Base-by-base conservation (phyloP, 2,888 invertebrate genomes). In the Neoascia interrupta region DNA sequence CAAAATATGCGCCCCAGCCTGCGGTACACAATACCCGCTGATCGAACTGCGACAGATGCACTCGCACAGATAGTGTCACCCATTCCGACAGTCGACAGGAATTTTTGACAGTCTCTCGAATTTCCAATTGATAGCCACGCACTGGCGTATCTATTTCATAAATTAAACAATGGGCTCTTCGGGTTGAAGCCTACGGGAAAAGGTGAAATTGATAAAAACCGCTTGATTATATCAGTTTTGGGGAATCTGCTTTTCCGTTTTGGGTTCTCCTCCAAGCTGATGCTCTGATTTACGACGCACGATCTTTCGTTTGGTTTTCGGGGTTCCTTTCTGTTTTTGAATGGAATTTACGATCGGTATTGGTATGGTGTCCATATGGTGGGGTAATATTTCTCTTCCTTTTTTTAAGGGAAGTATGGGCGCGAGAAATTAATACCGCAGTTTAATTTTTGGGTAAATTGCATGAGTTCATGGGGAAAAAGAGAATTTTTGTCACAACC, bases 231-330 rank as follows among this genome's bases (percentile, higher is more conserved):
- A 64, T 28, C 10, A 10, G 51, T 72, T 76, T 58, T 53, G 8
- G 56, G 53, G 49, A 49, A 60, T 76, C 72, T 68, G 31, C 37
- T 13, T 39, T 31, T 8, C 8, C 53, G 37, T 23, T 31, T 3
- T 3, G 8, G 3, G 31, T n/a, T 51, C 45, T 45, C 15, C 19
- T 34, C 26, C 3, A 21, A 23, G 10, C 73, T 66, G 73, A 73
- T 73, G 73, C 54, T 73, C 79, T 79, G 79, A 79, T 79, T 79
- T 79, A 79, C 66, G 79, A 73, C 66, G 73, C 66, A 79, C 73
- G 73, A 68, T 79, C 49, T 47, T 19, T 36, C 53, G 43, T 49
- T 23, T 63, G 41, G 28, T 47, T 79, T 73, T 56, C 36, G 66
- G 66, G 49, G 37, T 61, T 69, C 36, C 51, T 54, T 39, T 66